phyloP scores from a whole-genome alignment of 2,797 vertebrate genomes.

The Myotis planiceps region DNA sequence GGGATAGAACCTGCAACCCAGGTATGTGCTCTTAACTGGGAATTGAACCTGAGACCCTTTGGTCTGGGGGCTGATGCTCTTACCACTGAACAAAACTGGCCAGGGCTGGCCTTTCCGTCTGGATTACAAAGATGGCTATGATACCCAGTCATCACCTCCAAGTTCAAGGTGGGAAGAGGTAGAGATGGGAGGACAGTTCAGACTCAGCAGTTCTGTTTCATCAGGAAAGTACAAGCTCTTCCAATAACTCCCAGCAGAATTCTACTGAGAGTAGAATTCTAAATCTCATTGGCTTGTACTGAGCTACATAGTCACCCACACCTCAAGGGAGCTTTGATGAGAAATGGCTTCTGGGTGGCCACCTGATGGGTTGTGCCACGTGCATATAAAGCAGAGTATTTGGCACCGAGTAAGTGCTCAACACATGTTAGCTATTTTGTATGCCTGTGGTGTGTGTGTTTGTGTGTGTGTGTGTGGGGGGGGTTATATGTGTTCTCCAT shows the following conservation, averaged over 20 bases:
- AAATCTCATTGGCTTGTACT: not conserved
- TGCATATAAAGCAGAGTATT: not conserved
- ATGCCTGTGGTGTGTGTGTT: not conserved
- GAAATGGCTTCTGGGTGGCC: not conserved
- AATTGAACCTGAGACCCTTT: too few relatives aligned
- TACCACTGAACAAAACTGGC: too few relatives aligned
- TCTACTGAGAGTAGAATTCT: not conserved
- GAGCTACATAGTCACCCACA: too few relatives aligned
- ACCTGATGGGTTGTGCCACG: not conserved
- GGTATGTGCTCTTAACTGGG: too few relatives aligned
- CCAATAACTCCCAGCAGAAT: not conserved
- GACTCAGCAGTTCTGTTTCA: not conserved
- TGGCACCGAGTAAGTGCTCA: not conserved
- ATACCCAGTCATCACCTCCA: not conserved
- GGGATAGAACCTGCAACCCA: too few relatives aligned
- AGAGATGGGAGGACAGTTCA: too few relatives aligned
- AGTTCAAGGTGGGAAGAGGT: constrained; percentile 12
- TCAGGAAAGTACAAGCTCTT: not conserved
- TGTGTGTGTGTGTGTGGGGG: not conserved
- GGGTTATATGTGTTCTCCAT: not conserved
- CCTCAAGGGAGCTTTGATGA: not conserved
- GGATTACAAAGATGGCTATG: not conserved
- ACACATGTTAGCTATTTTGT: not conserved
- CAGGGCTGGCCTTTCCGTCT: too few relatives aligned
- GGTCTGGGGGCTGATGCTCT: too few relatives aligned